Percentiles rank a stretch among this genome's conserved stretches.
Evolutionary conservation across 2,113 vertebrate genomes (phyloP).

Genomic region (Guaruba guarouba): DNA sequence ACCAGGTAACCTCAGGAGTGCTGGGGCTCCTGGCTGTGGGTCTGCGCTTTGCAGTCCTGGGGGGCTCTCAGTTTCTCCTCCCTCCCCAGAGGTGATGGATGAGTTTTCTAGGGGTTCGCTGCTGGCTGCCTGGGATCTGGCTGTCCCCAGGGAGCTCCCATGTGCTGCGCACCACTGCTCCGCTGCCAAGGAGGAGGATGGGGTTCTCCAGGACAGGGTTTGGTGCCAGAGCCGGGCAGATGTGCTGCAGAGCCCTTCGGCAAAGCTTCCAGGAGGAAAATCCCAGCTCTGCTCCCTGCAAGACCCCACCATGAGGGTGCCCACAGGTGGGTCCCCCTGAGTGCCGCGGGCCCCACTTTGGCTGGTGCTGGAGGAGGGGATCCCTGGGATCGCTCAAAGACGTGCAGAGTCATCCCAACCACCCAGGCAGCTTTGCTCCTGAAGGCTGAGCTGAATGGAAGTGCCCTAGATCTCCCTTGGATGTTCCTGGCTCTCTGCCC

Average conservation of each 20-base stretch:
- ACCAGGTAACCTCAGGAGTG: rapidly evolving
- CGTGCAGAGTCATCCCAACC: rapidly evolving
- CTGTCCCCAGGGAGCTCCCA: not conserved
- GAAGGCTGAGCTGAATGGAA: not conserved
- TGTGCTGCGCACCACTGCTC: not conserved
- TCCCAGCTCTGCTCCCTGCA: not conserved
- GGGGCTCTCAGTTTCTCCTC: not conserved
- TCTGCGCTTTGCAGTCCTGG: not conserved
- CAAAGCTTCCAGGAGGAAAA: not conserved
- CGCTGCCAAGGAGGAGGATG: rapidly evolving
- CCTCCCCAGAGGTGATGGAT: not conserved
- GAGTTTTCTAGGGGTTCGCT: not conserved
- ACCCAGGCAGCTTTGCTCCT: rapidly evolving
- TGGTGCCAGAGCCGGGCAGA: rapidly evolving
- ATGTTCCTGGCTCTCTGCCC: not conserved
- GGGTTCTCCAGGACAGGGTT: not conserved
- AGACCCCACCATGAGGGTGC: not conserved
- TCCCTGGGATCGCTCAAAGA: not conserved
- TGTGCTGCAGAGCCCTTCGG: not conserved
- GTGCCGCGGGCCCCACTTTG: not conserved
- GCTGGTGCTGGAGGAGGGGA: not conserved
- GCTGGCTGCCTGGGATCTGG: not conserved
- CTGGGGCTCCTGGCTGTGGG: rapidly evolving
- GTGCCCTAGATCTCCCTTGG: not conserved
- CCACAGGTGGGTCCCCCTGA: too few relatives aligned